Evolutionary conservation across 1,140 invertebrate genomes (phyloP).

Genomic region (Magallana angulata): DNA sequence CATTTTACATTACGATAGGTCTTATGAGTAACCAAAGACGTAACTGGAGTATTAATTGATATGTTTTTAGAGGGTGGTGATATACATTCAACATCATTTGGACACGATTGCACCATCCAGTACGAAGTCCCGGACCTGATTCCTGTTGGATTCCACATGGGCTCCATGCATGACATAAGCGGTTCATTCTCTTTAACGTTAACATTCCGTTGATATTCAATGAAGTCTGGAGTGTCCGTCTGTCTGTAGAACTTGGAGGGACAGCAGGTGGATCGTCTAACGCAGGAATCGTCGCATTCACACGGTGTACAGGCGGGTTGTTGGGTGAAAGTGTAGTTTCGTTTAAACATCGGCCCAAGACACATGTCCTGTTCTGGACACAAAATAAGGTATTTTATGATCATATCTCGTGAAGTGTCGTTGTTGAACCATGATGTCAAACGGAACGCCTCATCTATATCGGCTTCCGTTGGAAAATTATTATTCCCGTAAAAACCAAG

Average conservation of each 20-base stretch:
- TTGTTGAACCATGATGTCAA: background rate
- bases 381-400: background rate
- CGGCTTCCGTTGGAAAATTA: background rate
- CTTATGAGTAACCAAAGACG: background rate
- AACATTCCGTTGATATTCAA: background rate
- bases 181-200: background rate
- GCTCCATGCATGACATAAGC: background rate
- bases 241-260: conserved; percentile 11
- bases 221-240: background rate
- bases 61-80: background rate
- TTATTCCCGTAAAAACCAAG: background rate
- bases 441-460: background rate
- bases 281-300: background rate
- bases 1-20: background rate
- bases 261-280: background rate
- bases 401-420: no score
- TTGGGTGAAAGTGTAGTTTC: background rate
- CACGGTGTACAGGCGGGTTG: background rate
- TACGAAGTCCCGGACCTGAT: background rate
- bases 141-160: background rate
- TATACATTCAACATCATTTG: background rate
- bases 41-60: background rate
- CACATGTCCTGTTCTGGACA: background rate
- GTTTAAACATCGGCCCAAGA: background rate
- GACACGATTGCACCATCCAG: background rate